Evolutionary conservation across 1,140 invertebrate species (phyloP), one percentile per base, ranked within the genome.

Genomic region (Heliconius nattereri): DNA sequence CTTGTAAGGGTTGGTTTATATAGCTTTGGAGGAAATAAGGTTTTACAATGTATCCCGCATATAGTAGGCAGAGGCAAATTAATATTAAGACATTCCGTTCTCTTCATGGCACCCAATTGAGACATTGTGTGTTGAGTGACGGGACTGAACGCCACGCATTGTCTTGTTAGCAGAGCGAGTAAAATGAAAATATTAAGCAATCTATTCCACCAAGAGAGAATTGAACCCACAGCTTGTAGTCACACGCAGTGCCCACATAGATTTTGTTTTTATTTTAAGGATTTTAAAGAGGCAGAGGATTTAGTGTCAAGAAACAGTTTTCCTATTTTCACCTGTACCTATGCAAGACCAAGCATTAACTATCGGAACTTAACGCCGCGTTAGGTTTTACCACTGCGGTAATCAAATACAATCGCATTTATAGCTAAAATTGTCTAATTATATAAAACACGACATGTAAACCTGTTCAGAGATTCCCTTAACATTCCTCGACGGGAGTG

Each of bases 1-100:
- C 45, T 23, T n/a, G 23, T 77, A 73, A 87, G 2, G 72, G 71
- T 1, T 2, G 75, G 71, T n/a, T 71, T 66, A 26, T 16, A 66
- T 66, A 23, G 60, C 1, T 5, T 66, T 9, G 23, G 11, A 16
- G 23, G 9, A n/a, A 66, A 9, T 29, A 16, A 7, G 9, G n/a
- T 9, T 57, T 23, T n/a, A 57, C 52, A 20, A 19, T 57, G 7
- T 66, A 29, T 66, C 23, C 23, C 23, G 57, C 57, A 16, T n/a
- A 3, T 5, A 13, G 23, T 66, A 26, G 3, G 60, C 23, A 66
- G 23, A 66, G 26, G 26, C 1, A 60, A 60, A 2, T 3, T 29
- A 66, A 11, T 26, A 23, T 66, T 23, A 60, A 23, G 3, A 66
- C 23, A 66, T 23, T 66, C 23, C 11, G 2, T 29, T 66, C 11